phyloP scores from a whole-genome alignment of 2,888 invertebrate species.

The Rotaria magnacalcarata region DNA sequence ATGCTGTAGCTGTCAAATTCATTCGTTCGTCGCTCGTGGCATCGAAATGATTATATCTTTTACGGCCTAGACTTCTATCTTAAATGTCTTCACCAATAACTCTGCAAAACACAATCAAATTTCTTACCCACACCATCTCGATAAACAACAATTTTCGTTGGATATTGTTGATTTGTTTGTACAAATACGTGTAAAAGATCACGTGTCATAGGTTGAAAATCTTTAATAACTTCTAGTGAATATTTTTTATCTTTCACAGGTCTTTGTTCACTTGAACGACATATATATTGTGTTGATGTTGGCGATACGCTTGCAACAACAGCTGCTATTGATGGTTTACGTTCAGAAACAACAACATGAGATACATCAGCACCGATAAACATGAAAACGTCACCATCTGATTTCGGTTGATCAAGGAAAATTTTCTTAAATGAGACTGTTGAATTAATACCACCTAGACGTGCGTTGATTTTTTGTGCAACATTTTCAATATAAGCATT shows the following conservation, averaged over 20 bases:
- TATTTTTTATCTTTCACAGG: constrained; percentile 22
- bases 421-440: neutral
- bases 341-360: neutral
- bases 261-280: constrained; percentile 27
- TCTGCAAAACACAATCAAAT: neutral
- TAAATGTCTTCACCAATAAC: too few relatives aligned
- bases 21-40: too few relatives aligned
- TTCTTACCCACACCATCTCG: neutral
- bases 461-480: constrained; percentile 4
- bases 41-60: too few relatives aligned
- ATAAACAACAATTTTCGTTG: constrained; percentile 35
- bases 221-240: constrained; percentile 21
- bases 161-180: constrained; percentile 11
- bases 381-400: constrained; percentile 13
- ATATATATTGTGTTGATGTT: constrained; percentile 34
- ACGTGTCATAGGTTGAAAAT: constrained; percentile 26
- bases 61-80: too few relatives aligned
- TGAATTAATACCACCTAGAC: constrained; percentile 23
- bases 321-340: constrained; percentile 35
- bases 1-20: too few relatives aligned
- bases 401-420: neutral
- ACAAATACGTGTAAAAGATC: constrained; percentile 29
- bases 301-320: constrained; percentile 29
- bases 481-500: constrained; percentile 24
- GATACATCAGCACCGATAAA: constrained; percentile 34